Conservation (phyloP, 2,888 invertebrate species). For the Ormyrus thymus region DNA sequence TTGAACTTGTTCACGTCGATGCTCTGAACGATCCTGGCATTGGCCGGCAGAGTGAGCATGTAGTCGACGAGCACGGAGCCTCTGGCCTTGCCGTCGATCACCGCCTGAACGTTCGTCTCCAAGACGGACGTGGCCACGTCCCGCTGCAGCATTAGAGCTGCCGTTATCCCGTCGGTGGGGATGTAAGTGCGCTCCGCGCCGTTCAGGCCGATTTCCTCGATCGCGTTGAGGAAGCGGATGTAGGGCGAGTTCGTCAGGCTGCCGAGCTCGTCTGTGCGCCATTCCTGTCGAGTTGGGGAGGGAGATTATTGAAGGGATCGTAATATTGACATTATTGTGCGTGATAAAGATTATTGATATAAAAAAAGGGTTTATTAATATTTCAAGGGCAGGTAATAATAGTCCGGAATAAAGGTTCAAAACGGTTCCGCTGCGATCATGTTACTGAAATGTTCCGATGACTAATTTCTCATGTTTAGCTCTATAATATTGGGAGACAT, state of each 20-base stretch:
- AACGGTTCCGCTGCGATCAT: too few species aligned
- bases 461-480: too few species aligned
- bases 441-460: too few species aligned
- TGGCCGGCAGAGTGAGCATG: background rate
- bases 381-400: too few species aligned
- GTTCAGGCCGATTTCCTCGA: conserved; percentile 70
- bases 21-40: conserved; percentile 7
- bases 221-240: conserved; percentile 75
- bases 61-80: conserved; percentile 65
- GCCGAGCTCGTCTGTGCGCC: conserved; percentile 76
- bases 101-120: conserved; percentile 59
- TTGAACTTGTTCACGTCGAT: background rate
- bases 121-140: conserved; percentile 52
- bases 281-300: conserved; percentile 71
- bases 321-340: too few species aligned
- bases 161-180: conserved; percentile 60
- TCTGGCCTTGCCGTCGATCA: conserved; percentile 60
- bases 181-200: conserved; percentile 57
- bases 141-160: conserved; percentile 62
- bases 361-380: too few species aligned
- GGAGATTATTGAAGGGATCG: too few species aligned
- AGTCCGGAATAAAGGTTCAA: too few species aligned
- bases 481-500: too few species aligned
- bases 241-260: conserved; percentile 67
- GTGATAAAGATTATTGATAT: too few species aligned